Base-by-base conservation (phyloP, 2,113 vertebrate species). In the Chloebia gouldiae region DNA sequence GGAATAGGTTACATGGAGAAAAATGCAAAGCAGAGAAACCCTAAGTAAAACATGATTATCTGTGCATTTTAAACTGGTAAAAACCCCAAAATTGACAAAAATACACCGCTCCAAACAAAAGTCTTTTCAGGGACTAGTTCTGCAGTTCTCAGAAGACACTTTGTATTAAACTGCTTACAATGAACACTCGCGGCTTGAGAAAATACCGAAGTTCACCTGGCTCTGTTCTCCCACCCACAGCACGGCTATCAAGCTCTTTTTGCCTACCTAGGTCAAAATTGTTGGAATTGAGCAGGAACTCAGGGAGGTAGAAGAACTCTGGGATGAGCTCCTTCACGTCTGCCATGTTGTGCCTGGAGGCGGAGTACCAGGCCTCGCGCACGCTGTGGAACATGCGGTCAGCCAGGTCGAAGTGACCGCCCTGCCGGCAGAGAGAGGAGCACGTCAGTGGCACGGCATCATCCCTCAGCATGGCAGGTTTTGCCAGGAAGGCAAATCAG, bases 301-400 rank as follows among this genome's bases (percentile, higher is more conserved):
- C 99, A 0, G 99, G 99, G 81, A 99, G 98, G 93, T 99, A 99
- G 97, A 99, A 99, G 96, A 99, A 99, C 97, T 99, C 99, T 0
- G 99, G 99, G 96, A 99, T 99, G 66, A 99, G 99, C 92, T 99
- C 99, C 96, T 99, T 99, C 12, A 99, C 99, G 0, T 99, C 99
- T 11, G 99, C 99, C 99, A 99, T 99, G 98, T 99, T 99, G 98
- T 99, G 99, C 95, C 99, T 99, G 23, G 99, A 99, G 3, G 99
- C 99, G 0, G 99, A 99, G 53, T 98, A 98, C 99, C 99, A 99
- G 73, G 98, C 99, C 93, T 99, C 99, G 0, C 99, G 98, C 6
- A 99, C 98, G 3, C 99, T 99, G 98, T 99, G 99, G 96, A 99
- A 99, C 99, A 99, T 99, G 70, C 99, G 96, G 97, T 99, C 99